phyloP scores from a whole-genome alignment of 2,797 vertebrate genomes.

The Acridotheres tristis region DNA sequence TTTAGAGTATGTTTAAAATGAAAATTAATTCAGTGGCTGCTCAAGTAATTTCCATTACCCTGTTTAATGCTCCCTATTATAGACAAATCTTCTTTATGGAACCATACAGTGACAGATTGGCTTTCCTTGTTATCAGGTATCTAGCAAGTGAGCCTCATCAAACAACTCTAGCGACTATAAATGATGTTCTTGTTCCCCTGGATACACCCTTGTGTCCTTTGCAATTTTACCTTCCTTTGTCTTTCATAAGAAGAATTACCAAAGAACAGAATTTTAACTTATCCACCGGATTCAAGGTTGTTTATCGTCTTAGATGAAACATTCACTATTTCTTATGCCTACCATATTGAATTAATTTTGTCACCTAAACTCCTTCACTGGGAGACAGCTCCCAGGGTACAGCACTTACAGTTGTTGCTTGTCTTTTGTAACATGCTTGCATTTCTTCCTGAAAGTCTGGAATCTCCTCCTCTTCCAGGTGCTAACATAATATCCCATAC shows the following conservation, averaged over 20 bases:
- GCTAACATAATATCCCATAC: not conserved
- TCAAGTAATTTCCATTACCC: constrained; percentile 38
- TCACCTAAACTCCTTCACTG: not conserved
- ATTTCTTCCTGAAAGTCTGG: not conserved
- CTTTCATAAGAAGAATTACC: constrained; percentile 10
- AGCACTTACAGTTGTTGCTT: not conserved
- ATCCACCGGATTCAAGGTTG: not conserved
- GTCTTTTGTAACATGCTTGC: not conserved
- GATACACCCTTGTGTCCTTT: constrained; percentile 21
- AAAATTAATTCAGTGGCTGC: constrained; percentile 61
- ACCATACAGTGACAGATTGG: constrained; percentile 50
- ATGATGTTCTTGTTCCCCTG: constrained; percentile 26
- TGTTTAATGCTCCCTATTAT: constrained; percentile 23
- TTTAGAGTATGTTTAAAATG: constrained; percentile 46
- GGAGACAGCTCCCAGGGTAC: not conserved
- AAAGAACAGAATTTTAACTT: not conserved
- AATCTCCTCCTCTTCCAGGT: not conserved
- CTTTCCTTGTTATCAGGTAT: constrained; percentile 51
- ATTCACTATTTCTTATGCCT: not conserved
- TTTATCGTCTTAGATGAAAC: not conserved
- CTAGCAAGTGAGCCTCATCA: constrained; percentile 39
- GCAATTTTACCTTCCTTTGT: constrained; percentile 1
- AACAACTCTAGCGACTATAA: not conserved
- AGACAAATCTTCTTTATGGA: constrained; percentile 56
- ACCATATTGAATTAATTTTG: not conserved